These are phyloP conservation scores for Hermetia illucens DNA, from an alignment of 1,140 invertebrate species.

Conservation along the genomic window DNA sequence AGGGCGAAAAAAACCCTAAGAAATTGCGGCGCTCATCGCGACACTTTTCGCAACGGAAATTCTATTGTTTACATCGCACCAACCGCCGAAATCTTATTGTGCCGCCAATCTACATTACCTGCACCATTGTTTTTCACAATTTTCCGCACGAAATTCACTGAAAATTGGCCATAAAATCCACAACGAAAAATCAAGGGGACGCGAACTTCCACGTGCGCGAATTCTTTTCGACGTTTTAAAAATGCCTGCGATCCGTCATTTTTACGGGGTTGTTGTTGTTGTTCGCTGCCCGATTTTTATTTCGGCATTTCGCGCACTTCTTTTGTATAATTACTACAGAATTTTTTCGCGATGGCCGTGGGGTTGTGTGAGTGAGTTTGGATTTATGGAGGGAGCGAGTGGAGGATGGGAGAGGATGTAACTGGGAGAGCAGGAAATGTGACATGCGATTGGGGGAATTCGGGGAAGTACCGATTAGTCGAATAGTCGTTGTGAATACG, in stretches of 20 bases:
- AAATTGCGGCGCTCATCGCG: no score
- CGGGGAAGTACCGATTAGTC: no score
- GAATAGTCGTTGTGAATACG: no score
- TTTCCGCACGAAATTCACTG: neutral
- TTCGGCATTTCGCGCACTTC: neutral
- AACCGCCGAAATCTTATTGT: neutral
- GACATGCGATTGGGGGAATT: no score
- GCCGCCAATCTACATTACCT: neutral
- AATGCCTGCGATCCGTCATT: neutral
- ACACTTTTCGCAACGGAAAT: neutral
- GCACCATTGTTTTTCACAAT: neutral
- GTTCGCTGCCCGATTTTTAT: no score
- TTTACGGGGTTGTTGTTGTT: neutral
- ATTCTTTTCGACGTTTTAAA: conserved; percentile 1
- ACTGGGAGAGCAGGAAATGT: no score
- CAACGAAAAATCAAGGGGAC: neutral
- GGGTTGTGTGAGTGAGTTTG: neutral
- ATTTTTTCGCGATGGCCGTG: neutral
- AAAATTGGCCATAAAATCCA: neutral
- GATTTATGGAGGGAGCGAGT: no score
- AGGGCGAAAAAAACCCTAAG: no score
- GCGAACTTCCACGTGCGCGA: neutral
- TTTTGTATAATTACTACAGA: neutral
- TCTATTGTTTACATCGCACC: neutral
- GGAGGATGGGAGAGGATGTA: no score